These are phyloP conservation scores for Steromphala cineraria DNA, from an alignment of 2,888 invertebrate genomes.

Conservation along the genomic window DNA sequence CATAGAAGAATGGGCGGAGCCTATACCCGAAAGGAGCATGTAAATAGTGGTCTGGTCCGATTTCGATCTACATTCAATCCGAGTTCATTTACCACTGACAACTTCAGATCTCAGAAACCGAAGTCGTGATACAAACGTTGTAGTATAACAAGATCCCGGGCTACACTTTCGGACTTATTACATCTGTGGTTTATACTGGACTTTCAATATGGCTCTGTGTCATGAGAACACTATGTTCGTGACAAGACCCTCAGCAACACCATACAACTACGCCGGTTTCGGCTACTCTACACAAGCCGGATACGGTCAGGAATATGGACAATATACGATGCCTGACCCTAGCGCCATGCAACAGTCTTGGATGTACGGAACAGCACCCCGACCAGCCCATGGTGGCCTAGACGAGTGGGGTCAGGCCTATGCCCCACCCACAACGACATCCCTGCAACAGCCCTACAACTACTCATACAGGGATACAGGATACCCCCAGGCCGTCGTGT, in stretches of 20 bases:
- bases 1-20: background rate
- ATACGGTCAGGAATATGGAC: constrained; percentile 22
- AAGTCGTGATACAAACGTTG: too few species aligned
- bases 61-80: constrained; percentile 1
- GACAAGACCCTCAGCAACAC: constrained; percentile 13
- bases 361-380: constrained; percentile 43
- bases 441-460: constrained; percentile 32
- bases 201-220: constrained; percentile 18
- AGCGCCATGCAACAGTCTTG: constrained; percentile 22
- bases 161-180: background rate
- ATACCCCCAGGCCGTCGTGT: constrained; percentile 29
- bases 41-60: background rate
- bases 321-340: constrained; percentile 13
- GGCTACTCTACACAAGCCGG: background rate
- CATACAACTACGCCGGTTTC: constrained; percentile 4
- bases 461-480: constrained; percentile 33
- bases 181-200: background rate
- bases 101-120: background rate
- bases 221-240: constrained; percentile 22
- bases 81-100: background rate
- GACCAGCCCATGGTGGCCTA: constrained; percentile 28
- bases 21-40: background rate
- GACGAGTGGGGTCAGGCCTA: constrained; percentile 61
- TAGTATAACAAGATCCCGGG: background rate
- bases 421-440: background rate